Percentiles rank a stretch among this genome's conserved stretches.
These are phyloP conservation scores for Brotogeris chrysoptera DNA, from an alignment of 2,797 vertebrate genomes.

Conservation along the genomic window DNA sequence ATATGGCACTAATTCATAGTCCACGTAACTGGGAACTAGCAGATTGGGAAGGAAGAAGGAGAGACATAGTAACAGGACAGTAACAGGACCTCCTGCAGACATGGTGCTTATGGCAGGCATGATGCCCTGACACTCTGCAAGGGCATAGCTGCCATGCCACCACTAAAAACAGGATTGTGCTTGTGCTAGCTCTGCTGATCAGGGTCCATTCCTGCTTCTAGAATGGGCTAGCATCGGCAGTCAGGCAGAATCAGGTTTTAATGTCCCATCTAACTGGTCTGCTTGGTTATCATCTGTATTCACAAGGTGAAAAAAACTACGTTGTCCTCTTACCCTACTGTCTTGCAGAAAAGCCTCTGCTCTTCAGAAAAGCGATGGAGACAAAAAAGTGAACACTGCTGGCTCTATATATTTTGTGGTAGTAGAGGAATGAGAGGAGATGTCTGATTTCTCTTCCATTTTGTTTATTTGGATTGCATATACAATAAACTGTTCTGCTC, in stretches of 20 bases:
- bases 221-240: neutral
- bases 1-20: neutral
- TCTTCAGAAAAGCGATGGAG: neutral
- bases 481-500: neutral
- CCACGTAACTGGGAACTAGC: neutral
- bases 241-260: neutral
- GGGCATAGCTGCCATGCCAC: neutral
- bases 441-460: neutral
- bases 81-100: neutral
- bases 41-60: neutral
- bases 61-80: neutral
- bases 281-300: neutral
- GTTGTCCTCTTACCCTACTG: neutral
- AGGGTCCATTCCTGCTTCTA: neutral
- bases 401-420: neutral
- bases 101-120: neutral
- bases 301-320: neutral
- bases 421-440: neutral
- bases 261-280: neutral
- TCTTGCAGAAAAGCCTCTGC: neutral
- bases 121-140: neutral
- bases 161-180: rapidly evolving
- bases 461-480: constrained; percentile 35
- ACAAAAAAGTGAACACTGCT: neutral
- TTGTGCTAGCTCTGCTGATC: neutral